These are phyloP conservation scores for Glaucidium brasilianum DNA, from an alignment of 2,113 vertebrate genomes.

Conservation along the genomic window DNA sequence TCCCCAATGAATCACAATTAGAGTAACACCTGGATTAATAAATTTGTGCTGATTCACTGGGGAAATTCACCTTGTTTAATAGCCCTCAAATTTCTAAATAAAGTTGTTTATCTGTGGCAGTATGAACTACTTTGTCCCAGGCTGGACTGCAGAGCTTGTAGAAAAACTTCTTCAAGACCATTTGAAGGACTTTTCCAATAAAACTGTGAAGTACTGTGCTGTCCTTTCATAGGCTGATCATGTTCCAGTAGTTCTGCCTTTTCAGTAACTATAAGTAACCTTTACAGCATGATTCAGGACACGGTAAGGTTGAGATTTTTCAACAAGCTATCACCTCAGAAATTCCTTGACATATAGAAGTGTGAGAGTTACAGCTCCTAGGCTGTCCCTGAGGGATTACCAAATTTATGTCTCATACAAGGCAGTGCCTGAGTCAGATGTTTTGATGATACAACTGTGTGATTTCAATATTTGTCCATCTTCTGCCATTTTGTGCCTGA, in stretches of 20 bases:
- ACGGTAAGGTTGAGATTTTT: not conserved
- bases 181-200: conserved; percentile 56
- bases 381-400: not conserved
- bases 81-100: conserved; percentile 63
- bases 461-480: not conserved
- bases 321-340: not conserved
- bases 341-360: not conserved
- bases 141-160: conserved; percentile 5
- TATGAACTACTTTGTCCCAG: conserved; percentile 39
- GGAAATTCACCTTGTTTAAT: conserved; percentile 66
- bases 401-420: not conserved
- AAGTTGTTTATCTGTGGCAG: conserved; percentile 65
- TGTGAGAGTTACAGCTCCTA: not conserved
- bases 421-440: not conserved
- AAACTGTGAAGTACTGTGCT: not conserved
- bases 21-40: conserved; percentile 69
- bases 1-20: conserved; percentile 69
- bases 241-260: not conserved
- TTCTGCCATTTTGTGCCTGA: not conserved
- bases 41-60: conserved; percentile 57
- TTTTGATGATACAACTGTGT: not conserved
- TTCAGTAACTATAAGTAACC: not conserved
- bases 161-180: conserved; percentile 32
- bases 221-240: not conserved
- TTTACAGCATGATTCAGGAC: not conserved